A percentile compares a stretch with the other conserved stretches of the same genome.
These are phyloP conservation scores for Abscondita cerata DNA, from an alignment of 2,888 invertebrate species.

Conservation along the genomic window DNA sequence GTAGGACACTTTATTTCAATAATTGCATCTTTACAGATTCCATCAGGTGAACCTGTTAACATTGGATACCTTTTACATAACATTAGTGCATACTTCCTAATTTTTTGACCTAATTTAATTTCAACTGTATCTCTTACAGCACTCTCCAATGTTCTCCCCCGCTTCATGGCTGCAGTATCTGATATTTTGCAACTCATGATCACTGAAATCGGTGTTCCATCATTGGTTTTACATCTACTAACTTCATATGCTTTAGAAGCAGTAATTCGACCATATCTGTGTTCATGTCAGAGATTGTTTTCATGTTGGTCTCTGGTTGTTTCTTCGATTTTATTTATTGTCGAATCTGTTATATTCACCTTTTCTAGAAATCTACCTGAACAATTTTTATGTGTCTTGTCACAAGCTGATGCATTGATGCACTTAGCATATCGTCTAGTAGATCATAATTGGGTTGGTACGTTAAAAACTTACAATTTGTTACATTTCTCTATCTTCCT, in stretches of 20 bases:
- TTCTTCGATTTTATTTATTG: too few species aligned
- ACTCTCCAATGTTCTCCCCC: too few species aligned
- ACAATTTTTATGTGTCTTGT: too few species aligned
- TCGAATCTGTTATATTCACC: too few species aligned
- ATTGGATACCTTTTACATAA: neutral
- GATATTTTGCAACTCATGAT: slow-evolving; percentile 40
- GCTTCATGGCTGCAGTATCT: slow-evolving; percentile 33
- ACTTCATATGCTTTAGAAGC: slow-evolving; percentile 47
- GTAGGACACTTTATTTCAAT: too few species aligned
- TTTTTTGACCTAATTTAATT: neutral
- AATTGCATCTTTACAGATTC: neutral
- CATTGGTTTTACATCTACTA: slow-evolving; percentile 43
- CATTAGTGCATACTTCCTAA: neutral
- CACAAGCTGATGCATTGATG: too few species aligned
- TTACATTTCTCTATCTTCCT: too few species aligned
- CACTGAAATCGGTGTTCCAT: slow-evolving; percentile 38
- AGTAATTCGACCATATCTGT: slow-evolving; percentile 48
- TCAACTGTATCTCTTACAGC: neutral
- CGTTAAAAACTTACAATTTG: too few species aligned
- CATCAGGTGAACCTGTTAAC: neutral
- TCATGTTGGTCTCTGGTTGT: neutral
- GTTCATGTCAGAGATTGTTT: slow-evolving; percentile 43
- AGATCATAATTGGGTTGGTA: too few species aligned
- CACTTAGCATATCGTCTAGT: too few species aligned
- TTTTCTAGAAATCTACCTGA: too few species aligned